Percentiles rank a stretch among this genome's conserved stretches.
phyloP scores from a whole-genome alignment of 1,140 invertebrate genomes.

The Chironomus striatipennis region DNA sequence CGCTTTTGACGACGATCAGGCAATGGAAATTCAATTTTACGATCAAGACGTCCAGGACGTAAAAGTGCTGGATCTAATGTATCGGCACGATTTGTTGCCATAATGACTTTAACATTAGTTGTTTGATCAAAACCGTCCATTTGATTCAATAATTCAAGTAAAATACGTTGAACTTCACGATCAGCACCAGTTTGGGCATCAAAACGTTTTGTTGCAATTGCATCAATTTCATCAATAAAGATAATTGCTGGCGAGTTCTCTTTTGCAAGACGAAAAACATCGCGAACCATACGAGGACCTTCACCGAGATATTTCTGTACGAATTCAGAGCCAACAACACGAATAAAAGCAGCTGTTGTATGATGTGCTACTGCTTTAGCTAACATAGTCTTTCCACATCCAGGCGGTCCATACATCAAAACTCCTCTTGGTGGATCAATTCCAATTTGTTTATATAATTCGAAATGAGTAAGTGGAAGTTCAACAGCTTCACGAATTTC shows the following conservation, averaged over 20 bases:
- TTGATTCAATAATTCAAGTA: constrained; percentile 96
- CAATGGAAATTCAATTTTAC: constrained; percentile 98
- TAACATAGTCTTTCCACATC: constrained; percentile 97
- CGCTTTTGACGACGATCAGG: constrained; percentile 97
- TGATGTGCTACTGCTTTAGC: constrained; percentile 98
- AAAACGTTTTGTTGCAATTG: constrained; percentile 97
- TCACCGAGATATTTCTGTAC: constrained; percentile 99
- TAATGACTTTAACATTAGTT: constrained; percentile 99
- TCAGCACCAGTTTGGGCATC: constrained; percentile 99
- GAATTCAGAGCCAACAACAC: constrained; percentile 98
- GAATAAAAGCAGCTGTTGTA: constrained; percentile 96
- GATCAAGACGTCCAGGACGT: constrained; percentile 91
- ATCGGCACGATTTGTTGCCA: constrained; percentile 98
- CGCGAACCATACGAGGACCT: constrained; percentile 97
- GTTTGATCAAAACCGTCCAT: constrained; percentile 99
- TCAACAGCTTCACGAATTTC: constrained; percentile 99
- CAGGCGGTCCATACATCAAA: constrained; percentile 91
- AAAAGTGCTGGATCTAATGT: constrained; percentile 96
- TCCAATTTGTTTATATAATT: constrained; percentile 98
- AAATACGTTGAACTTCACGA: constrained; percentile 96
- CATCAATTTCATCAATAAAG: constrained; percentile 98
- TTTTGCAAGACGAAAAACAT: constrained; percentile 97
- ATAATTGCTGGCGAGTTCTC: constrained; percentile 99
- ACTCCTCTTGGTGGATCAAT: constrained; percentile 85
- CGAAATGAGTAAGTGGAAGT: constrained; percentile 94